A percentile compares a stretch with the other conserved stretches of the same genome.
phyloP scores from a whole-genome alignment of 2,797 vertebrate species.

The Cynopterus sphinx region DNA sequence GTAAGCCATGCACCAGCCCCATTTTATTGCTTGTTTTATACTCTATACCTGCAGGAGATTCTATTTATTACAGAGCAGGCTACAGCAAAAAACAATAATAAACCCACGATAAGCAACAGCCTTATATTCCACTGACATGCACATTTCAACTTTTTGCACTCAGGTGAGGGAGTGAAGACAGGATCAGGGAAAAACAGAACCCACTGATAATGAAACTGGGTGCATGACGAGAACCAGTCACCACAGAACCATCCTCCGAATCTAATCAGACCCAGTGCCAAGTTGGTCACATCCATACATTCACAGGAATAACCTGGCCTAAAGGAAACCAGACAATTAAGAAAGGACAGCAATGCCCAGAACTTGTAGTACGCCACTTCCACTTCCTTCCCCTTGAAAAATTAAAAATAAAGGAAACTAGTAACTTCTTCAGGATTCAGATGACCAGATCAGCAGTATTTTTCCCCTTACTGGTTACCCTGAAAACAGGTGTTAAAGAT shows the following conservation, averaged over 20 bases:
- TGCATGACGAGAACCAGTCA: neutral
- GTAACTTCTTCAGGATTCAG: neutral
- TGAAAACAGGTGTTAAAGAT: neutral
- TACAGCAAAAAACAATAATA: conserved; percentile 63
- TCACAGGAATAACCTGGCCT: neutral
- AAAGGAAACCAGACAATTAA: neutral
- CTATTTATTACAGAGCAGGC: conserved; percentile 70
- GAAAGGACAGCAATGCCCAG: neutral
- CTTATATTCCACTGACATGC: neutral
- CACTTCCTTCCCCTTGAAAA: conserved; percentile 15
- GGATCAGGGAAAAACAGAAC: neutral
- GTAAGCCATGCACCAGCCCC: conserved; percentile 30
- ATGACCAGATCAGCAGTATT: neutral
- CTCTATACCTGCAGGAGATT: conserved; percentile 67
- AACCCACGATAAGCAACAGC: conserved; percentile 56
- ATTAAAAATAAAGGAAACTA: neutral
- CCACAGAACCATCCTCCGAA: neutral
- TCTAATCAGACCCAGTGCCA: neutral
- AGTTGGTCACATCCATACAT: neutral
- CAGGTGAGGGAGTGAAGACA: neutral
- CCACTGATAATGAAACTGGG: neutral
- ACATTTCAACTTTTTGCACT: neutral
- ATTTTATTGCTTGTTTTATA: conserved; percentile 69
- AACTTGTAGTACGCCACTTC: neutral
- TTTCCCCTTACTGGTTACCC: neutral